phyloP scores from a whole-genome alignment of 2,888 invertebrate species.

The Coecobrya sp. region DNA sequence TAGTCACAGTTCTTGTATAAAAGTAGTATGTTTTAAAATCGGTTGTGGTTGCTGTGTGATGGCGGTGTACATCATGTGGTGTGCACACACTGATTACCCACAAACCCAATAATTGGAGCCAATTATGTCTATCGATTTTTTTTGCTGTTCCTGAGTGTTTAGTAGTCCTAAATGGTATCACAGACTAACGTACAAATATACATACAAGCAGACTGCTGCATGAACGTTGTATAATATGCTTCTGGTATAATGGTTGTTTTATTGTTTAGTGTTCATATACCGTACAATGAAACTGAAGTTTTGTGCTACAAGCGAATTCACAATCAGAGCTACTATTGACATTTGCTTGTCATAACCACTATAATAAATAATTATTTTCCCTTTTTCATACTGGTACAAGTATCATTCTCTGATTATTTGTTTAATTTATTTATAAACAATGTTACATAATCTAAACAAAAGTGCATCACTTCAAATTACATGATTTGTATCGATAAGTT shows the following conservation, averaged over 20 bases:
- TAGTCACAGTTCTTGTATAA: background rate
- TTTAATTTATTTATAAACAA: constrained; percentile 36
- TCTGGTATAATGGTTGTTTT: too few species aligned
- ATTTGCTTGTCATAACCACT: too few species aligned
- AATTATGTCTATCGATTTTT: constrained; percentile 74
- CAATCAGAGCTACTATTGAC: too few species aligned
- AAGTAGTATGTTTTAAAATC: background rate
- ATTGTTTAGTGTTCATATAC: too few species aligned
- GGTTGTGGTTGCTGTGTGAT: constrained; percentile 43
- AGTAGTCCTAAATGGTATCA: constrained; percentile 4
- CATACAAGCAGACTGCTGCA: too few species aligned
- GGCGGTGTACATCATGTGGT: constrained; percentile 22
- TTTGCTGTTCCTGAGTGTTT: constrained; percentile 7
- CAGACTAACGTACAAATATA: background rate
- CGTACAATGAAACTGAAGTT: too few species aligned
- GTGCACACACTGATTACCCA: constrained; percentile 73
- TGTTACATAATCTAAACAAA: constrained; percentile 31
- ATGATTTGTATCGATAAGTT: background rate
- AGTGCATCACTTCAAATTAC: constrained; percentile 52
- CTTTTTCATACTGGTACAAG: too few species aligned
- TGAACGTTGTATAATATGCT: too few species aligned
- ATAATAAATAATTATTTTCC: too few species aligned
- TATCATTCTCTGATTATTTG: background rate
- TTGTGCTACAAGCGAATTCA: too few species aligned
- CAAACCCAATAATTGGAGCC: constrained; percentile 76